A percentile compares a stretch with the other conserved stretches of the same genome.
Conservation (phyloP, 2,113 vertebrate genomes). For the Syngnathus floridae region DNA sequence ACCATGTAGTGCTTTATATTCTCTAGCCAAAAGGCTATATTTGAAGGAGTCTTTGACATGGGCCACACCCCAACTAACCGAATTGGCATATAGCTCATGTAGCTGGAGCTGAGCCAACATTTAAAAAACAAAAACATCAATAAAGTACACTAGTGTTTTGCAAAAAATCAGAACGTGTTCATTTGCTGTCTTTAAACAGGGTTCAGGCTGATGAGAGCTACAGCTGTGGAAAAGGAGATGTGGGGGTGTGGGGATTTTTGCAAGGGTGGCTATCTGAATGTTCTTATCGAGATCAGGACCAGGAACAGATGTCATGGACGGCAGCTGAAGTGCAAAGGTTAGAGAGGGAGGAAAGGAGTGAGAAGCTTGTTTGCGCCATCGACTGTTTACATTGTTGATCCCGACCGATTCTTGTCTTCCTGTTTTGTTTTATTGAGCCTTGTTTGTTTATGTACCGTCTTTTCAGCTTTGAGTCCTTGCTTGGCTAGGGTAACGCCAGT, state of each 20-base stretch:
- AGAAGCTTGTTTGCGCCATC: conserved; percentile 23
- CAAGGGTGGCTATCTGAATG: conserved; percentile 7
- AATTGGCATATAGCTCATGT: too few species aligned
- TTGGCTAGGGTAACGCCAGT: conserved; percentile 19
- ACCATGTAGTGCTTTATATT: too few species aligned
- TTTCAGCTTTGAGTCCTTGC: conserved; percentile 12
- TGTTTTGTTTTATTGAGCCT: conserved; percentile 47
- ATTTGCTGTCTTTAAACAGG: conserved; percentile 15
- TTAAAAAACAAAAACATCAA: neutral
- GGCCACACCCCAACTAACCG: too few species aligned
- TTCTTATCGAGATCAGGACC: conserved; percentile 17
- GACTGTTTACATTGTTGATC: conserved; percentile 47
- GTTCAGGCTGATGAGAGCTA: neutral
- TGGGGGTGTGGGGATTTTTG: neutral
- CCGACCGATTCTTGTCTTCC: conserved; percentile 9
- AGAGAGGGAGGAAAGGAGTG: conserved; percentile 2
- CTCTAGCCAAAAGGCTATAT: too few species aligned
- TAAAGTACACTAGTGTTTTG: neutral
- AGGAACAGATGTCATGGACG: conserved; percentile 10
- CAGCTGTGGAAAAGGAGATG: conserved; percentile 38
- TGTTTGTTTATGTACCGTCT: conserved; percentile 44
- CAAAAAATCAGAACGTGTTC: conserved; percentile 11
- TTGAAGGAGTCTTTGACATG: too few species aligned
- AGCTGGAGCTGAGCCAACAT: too few species aligned
- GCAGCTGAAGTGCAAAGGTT: neutral